Evolutionary conservation across 1,140 invertebrate genomes (phyloP), one percentile per base, ranked within the genome.

Genomic region (Pissodes strobi): DNA sequence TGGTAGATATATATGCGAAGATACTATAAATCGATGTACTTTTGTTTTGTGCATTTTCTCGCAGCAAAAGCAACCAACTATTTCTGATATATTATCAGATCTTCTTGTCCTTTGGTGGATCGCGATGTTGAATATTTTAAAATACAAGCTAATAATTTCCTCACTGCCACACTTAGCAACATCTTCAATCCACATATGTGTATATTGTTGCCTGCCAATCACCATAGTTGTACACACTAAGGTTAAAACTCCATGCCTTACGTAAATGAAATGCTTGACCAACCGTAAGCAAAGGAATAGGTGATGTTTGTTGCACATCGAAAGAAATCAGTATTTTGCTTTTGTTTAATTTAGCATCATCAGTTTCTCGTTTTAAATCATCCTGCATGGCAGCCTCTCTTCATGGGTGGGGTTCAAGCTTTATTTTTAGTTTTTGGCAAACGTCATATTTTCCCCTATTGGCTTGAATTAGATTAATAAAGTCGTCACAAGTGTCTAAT

Each of bases 111-210:
- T 60, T n/a, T n/a, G n/a, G n/a, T n/a, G n/a, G n/a, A n/a, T 4
- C 19, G 45, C 41, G 22, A 43, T 13, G 19, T 58, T 58, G 25
- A 43, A 46, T 6, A 58, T 3, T n/a, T n/a, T n/a, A n/a, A n/a
- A 25, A 60, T 37, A n/a, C n/a, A 34, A 51, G n/a, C 41, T 48
- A 18, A 25, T 21, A 4, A 51, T 49, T 34, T 60, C 57, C 39
- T 60, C 57, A 38, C 57, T 60, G 2, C 45, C 57, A 27, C 25
- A 6, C 19, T 60, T 60, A 2, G 57, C 43, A 10, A 60, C 12
- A 34, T 60, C 43, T 51, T 60, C 27, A 18, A 43, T 13, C 45
- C 45, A 60, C 43, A 60, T 60, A 51, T n/a, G n/a, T n/a, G n/a
- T 60, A 60, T 39, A 15, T 49, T 12, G 27, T 2, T 25, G 21